These are phyloP conservation scores for Rhombomys opimus DNA, from an alignment of 2,113 vertebrate genomes.

Conservation along the genomic window DNA sequence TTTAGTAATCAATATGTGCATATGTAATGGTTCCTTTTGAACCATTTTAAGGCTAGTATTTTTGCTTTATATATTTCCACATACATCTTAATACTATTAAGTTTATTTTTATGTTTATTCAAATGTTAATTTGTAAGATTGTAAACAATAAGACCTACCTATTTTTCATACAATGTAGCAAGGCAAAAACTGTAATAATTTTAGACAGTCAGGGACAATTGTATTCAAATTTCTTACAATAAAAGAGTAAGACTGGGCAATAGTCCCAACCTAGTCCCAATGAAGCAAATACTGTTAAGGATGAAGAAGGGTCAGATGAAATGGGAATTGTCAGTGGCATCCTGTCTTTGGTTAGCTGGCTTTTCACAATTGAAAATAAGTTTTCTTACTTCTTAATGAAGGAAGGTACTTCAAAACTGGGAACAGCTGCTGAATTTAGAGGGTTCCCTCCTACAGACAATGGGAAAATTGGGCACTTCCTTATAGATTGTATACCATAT, in stretches of 20 bases:
- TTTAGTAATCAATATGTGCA: constrained; percentile 2
- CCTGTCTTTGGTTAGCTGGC: background rate
- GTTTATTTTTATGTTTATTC: constrained; percentile 43
- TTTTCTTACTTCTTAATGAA: background rate
- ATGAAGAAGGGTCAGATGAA: background rate
- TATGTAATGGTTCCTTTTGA: background rate
- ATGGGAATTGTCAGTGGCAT: background rate
- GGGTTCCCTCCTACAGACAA: background rate
- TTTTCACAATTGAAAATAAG: background rate
- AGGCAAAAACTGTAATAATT: background rate
- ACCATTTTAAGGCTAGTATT: background rate
- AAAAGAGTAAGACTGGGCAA: background rate
- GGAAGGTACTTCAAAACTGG: background rate
- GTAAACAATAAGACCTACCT: background rate
- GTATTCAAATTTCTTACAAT: background rate
- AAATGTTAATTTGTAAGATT: background rate
- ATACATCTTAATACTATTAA: background rate
- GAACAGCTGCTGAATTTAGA: background rate
- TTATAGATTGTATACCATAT: background rate
- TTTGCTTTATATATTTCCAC: background rate
- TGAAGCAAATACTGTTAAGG: background rate
- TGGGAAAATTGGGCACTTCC: background rate
- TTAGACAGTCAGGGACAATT: background rate
- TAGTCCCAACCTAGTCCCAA: background rate
- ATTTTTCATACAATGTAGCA: background rate